Conservation (phyloP, 2,888 invertebrate genomes). For the Apotomis turbidana region DNA sequence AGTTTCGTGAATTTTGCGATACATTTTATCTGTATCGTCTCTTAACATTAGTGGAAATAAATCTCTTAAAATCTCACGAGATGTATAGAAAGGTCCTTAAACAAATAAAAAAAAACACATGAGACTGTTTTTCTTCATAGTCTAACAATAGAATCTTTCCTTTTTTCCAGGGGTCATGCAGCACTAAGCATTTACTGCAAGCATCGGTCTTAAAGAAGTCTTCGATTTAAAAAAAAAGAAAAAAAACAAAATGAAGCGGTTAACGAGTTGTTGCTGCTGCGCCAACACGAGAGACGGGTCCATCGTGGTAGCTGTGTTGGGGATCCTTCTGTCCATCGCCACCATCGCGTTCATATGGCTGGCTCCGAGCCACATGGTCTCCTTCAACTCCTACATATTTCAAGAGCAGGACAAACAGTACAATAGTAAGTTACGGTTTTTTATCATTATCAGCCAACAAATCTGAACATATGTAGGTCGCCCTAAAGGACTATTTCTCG, state of each 20-base stretch:
- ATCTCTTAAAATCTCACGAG: too few relatives aligned
- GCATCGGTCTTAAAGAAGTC: slow-evolving; percentile 6
- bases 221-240: neutral
- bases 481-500: too few relatives aligned
- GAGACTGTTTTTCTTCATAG: too few relatives aligned
- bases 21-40: too few relatives aligned
- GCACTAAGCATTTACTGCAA: slow-evolving; percentile 18
- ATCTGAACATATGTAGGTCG: too few relatives aligned
- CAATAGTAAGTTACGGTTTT: slow-evolving; percentile 78
- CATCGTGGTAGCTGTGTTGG: slow-evolving; percentile 87
- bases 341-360: slow-evolving; percentile 87
- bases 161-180: slow-evolving; percentile 20
- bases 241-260: slow-evolving; percentile 70
- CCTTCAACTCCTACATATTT: slow-evolving; percentile 90
- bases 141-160: too few relatives aligned
- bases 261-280: slow-evolving; percentile 88
- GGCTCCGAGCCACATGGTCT: slow-evolving; percentile 82
- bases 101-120: too few relatives aligned
- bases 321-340: slow-evolving; percentile 89
- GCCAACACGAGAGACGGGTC: slow-evolving; percentile 89
- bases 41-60: too few relatives aligned
- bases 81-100: too few relatives aligned
- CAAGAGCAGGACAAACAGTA: slow-evolving; percentile 81
- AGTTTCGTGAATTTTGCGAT: too few relatives aligned
- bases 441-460: too few relatives aligned